Evolutionary conservation across 2,113 vertebrate genomes (phyloP).

Genomic region (Progne subis): DNA sequence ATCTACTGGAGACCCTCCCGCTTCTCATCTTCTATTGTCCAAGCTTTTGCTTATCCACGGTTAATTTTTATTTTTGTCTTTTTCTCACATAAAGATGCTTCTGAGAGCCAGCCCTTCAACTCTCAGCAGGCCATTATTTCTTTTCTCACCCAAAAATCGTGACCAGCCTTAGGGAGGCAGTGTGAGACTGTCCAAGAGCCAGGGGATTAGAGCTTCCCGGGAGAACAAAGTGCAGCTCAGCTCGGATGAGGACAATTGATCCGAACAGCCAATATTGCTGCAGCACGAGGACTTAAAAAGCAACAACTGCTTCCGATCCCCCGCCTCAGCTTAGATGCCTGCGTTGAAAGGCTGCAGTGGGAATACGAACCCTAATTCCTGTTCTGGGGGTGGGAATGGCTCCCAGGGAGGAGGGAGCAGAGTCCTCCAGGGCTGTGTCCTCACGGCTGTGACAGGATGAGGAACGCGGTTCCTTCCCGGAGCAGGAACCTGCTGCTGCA

Average conservation of each 20-base stretch:
- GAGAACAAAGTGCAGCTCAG: neutral
- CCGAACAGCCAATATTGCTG: neutral
- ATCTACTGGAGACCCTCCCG: neutral
- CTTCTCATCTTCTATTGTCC: neutral
- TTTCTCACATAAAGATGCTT: neutral
- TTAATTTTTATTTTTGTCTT: neutral
- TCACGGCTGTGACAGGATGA: accelerated
- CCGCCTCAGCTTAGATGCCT: neutral
- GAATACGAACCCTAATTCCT: neutral
- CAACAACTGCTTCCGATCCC: neutral
- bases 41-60: neutral
- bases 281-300: neutral
- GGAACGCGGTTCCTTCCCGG: accelerated
- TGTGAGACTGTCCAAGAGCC: neutral
- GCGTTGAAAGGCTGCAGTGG: accelerated
- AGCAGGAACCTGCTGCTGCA: neutral
- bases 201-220: neutral
- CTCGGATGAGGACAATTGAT: constrained; percentile 8
- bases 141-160: neutral
- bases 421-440: neutral
- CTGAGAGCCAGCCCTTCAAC: neutral
- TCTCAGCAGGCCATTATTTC: neutral
- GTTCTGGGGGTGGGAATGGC: neutral
- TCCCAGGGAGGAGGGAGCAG: neutral
- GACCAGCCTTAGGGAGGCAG: neutral